phyloP scores from a whole-genome alignment of 2,888 invertebrate genomes.

The Patella pellucida region DNA sequence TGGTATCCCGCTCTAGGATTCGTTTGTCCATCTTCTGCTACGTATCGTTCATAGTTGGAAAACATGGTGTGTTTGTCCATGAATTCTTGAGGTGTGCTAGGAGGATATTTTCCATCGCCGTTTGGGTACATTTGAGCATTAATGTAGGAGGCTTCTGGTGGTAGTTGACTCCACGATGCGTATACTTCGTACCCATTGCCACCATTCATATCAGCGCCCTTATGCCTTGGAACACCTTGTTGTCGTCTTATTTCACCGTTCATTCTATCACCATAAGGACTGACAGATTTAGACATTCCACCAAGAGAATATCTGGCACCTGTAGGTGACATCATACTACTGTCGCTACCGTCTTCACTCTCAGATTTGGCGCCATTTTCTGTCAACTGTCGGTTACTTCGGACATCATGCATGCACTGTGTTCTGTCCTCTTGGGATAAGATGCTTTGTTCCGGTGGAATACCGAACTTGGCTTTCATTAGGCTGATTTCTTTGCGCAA shows the following conservation, averaged over 20 bases:
- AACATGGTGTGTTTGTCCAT: neutral
- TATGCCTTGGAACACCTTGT: neutral
- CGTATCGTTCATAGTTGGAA: neutral
- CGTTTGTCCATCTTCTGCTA: neutral
- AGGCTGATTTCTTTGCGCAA: slow-evolving; percentile 47
- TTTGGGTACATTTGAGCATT: slow-evolving; percentile 8
- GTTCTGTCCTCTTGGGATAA: slow-evolving; percentile 44
- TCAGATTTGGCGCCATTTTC: slow-evolving; percentile 16
- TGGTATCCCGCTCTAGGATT: neutral
- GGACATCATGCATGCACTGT: slow-evolving; percentile 33
- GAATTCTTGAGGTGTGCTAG: neutral
- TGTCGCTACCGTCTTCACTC: slow-evolving; percentile 33
- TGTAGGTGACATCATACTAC: slow-evolving; percentile 12
- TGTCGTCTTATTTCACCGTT: neutral
- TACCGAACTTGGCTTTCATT: slow-evolving; percentile 46
- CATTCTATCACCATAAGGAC: neutral
- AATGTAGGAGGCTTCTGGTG: neutral
- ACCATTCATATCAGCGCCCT: neutral
- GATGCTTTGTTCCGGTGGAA: slow-evolving; percentile 42
- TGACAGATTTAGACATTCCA: neutral
- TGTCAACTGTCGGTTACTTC: neutral
- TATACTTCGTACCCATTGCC: neutral
- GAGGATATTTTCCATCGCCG: neutral
- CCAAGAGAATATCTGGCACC: neutral
- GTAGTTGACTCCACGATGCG: neutral